These are phyloP conservation scores for Gobio occitaniae DNA, from an alignment of 2,797 vertebrate species.

Conservation along the genomic window DNA sequence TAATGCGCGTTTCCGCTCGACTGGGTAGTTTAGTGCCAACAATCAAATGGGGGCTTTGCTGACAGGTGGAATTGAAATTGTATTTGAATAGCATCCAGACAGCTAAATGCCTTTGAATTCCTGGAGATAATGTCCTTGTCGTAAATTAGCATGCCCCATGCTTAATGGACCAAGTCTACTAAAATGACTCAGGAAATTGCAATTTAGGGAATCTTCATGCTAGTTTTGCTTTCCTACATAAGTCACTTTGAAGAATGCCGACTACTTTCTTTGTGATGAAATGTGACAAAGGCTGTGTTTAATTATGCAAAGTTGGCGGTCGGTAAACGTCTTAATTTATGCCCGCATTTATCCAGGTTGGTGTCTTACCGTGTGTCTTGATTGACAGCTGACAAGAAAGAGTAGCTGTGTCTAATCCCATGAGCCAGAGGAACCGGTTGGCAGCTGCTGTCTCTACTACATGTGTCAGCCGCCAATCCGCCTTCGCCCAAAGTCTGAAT, in stretches of 20 bases:
- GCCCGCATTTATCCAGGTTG: neutral
- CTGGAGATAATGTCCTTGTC: slow-evolving; percentile 66
- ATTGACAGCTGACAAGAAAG: slow-evolving; percentile 50
- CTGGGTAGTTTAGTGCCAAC: slow-evolving; percentile 69
- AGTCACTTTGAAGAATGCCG: neutral
- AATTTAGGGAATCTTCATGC: neutral
- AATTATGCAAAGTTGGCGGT: neutral
- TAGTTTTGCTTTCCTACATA: neutral
- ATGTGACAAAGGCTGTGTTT: neutral
- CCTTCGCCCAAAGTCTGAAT: slow-evolving; percentile 74
- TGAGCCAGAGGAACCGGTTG: slow-evolving; percentile 53
- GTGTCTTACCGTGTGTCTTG: slow-evolving; percentile 31
- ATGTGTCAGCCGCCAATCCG: slow-evolving; percentile 61
- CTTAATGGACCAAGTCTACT: slow-evolving; percentile 54
- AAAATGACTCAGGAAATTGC: slow-evolving; percentile 58
- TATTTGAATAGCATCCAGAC: slow-evolving; percentile 75
- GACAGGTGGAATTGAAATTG: slow-evolving; percentile 73
- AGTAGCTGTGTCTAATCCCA: slow-evolving; percentile 62
- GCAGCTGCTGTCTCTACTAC: slow-evolving; percentile 33
- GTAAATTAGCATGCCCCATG: slow-evolving; percentile 63
- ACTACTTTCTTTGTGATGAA: neutral
- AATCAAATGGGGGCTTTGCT: slow-evolving; percentile 67
- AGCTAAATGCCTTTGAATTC: slow-evolving; percentile 64
- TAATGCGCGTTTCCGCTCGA: slow-evolving; percentile 69
- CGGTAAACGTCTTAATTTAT: slow-evolving; percentile 12